Base-by-base conservation (phyloP, 2,113 vertebrate genomes). In the Marcusenius ussheri region DNA sequence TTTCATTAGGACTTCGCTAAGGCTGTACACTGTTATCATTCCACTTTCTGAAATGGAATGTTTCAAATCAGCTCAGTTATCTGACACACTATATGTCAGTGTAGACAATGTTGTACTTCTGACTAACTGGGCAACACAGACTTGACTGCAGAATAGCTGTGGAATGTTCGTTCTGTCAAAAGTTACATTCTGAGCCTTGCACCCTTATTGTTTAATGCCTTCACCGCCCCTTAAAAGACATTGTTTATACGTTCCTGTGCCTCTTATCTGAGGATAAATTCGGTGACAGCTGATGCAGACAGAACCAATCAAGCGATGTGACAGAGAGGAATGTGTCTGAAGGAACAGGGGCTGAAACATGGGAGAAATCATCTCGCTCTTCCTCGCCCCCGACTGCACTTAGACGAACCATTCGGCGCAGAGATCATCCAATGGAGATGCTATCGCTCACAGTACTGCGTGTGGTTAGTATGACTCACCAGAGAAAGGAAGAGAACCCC, bases 1-100 rank as follows among this genome's bases (percentile, higher is more conserved):
- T 95, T 94, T 92, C 89, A 92, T 95, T 92, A 95, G 92, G 90
- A 77, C 90, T 91, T 39, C 50, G 70, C 90, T 93, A 89, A 88
- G 47, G 31, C 87, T n/a, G 47, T 31, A 74, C 51, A 83, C n/a
- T 6, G 19, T 53, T 93, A 95, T 85, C 91, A 90, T 62, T 3
- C 19, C 58, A 88, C 17, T 85, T 47, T 91, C 17, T 91, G 89
- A 17, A n/a, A 88, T 85, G 90, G 88, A 88, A 42, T 42, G 89
- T 3, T 58, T 39, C 87, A 90, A 24, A n/a, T 49, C 50, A 45
- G 35, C 51, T 70, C 62, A 24, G 10, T 88, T 83, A 56, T 19
- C 83, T 42, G 88, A 88, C 2, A 87, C 66, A 21, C 58, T 35
- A 35, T 27, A 86, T 10, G 86, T 77, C 42, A 85, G 58, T 35